Evolutionary conservation across 1,140 invertebrate species (phyloP).

Genomic region (Helicorthomorpha holstii): DNA sequence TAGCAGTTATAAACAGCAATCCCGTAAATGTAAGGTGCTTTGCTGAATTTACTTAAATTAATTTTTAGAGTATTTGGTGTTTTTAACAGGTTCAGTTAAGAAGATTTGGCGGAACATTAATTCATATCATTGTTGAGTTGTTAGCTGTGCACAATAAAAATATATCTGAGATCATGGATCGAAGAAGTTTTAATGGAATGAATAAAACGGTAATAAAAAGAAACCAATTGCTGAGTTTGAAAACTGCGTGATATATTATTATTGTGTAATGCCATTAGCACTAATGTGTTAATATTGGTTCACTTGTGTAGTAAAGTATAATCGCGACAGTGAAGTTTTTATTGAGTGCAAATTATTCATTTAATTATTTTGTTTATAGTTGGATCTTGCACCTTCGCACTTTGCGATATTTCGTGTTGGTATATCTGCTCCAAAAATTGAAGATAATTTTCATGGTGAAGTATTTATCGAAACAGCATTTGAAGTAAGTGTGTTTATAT

Average conservation of each 20-base stretch:
- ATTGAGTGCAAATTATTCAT: conserved; percentile 6
- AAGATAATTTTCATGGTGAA: conserved; percentile 48
- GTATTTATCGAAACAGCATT: conserved; percentile 55
- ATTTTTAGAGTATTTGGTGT: background rate
- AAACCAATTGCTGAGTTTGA: too few relatives aligned
- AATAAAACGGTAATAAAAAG: conserved; percentile 2
- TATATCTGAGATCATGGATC: conserved; percentile 28
- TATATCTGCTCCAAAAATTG: conserved; percentile 44
- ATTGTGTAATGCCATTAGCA: too few relatives aligned
- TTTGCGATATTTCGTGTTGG: conserved; percentile 55
- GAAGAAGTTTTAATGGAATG: conserved; percentile 22
- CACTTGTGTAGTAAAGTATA: too few relatives aligned
- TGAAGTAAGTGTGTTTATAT: conserved; percentile 25
- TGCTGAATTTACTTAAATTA: background rate
- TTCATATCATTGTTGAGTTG: conserved; percentile 44
- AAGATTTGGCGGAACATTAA: conserved; percentile 46
- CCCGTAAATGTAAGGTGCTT: conserved; percentile 41
- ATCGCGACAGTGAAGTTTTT: too few relatives aligned
- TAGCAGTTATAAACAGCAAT: conserved; percentile 57
- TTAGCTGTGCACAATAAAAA: conserved; percentile 48
- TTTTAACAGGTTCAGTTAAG: conserved; percentile 31
- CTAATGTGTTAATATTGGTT: too few relatives aligned
- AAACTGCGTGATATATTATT: too few relatives aligned
- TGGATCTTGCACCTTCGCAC: conserved; percentile 41
- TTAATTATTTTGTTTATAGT: conserved; percentile 24